Conservation (phyloP, 2,113 vertebrate genomes). For the Petrocephalus microphthalmus region DNA sequence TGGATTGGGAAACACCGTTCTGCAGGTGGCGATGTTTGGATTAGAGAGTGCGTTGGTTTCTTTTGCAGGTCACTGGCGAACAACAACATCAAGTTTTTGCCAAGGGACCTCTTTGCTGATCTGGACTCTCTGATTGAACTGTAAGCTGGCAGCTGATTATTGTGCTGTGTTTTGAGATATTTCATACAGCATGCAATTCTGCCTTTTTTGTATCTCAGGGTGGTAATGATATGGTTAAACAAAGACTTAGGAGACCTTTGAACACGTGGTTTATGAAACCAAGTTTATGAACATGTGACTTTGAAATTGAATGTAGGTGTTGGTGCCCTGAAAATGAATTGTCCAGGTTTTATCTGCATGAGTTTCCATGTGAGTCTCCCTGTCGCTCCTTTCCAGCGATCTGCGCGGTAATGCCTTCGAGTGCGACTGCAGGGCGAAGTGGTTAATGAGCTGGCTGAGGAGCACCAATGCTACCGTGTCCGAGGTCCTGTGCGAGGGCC, state of each 20-base stretch:
- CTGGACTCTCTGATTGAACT: slow-evolving; percentile 94
- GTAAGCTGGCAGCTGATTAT: slow-evolving; percentile 62
- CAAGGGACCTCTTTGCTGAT: slow-evolving; percentile 84
- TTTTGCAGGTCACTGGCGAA: slow-evolving; percentile 87
- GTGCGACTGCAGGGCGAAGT: slow-evolving; percentile 95
- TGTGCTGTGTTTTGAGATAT: neutral
- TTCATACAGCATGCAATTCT: neutral
- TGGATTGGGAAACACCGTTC: neutral
- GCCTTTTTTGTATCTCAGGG: neutral
- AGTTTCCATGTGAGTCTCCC: neutral
- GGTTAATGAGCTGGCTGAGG: slow-evolving; percentile 93
- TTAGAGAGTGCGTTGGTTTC: slow-evolving; percentile 38
- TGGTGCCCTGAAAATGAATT: neutral
- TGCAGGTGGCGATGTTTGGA: slow-evolving; percentile 29
- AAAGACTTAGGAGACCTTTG: neutral
- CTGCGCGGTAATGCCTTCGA: slow-evolving; percentile 93
- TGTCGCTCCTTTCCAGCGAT: slow-evolving; percentile 65
- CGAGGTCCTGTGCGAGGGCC: slow-evolving; percentile 81
- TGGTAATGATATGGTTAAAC: neutral
- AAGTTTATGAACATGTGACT: neutral
- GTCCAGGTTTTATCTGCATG: neutral
- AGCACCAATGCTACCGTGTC: slow-evolving; percentile 95
- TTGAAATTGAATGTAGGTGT: neutral
- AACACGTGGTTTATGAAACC: neutral
- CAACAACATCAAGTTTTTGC: slow-evolving; percentile 87